Conservation (phyloP, 2,888 invertebrate species). For the Lagria hirta region DNA sequence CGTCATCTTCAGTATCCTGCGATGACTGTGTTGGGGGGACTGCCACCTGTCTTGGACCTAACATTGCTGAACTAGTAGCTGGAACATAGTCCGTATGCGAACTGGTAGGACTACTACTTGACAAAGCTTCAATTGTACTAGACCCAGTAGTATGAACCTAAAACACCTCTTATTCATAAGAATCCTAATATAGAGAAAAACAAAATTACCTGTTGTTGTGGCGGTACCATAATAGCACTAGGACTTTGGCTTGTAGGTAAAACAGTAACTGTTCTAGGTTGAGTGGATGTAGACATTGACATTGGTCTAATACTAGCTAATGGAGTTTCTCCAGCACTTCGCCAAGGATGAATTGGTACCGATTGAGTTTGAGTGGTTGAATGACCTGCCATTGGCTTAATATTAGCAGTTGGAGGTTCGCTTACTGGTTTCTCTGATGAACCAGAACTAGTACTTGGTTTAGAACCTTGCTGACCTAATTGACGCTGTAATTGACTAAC, state of each 20-base stretch:
- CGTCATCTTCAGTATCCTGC: conserved; percentile 60
- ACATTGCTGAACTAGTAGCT: conserved; percentile 71
- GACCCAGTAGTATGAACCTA: conserved; percentile 58
- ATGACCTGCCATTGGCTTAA: conserved; percentile 84
- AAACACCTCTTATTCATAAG: conserved; percentile 22
- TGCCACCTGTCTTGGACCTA: conserved; percentile 63
- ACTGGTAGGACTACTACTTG: conserved; percentile 69
- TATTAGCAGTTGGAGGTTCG: conserved; percentile 84
- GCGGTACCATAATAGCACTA: conserved; percentile 60
- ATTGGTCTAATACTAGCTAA: conserved; percentile 92
- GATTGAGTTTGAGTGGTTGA: conserved; percentile 55
- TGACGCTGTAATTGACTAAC: conserved; percentile 55
- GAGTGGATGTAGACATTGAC: too few species aligned
- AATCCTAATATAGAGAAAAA: too few species aligned
- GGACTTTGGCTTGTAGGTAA: conserved; percentile 71
- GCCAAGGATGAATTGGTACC: conserved; percentile 66
- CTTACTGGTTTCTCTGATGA: conserved; percentile 59
- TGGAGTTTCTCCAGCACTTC: conserved; percentile 76
- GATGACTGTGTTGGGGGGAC: conserved; percentile 65
- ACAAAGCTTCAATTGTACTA: conserved; percentile 56
- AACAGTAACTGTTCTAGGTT: conserved; percentile 65
- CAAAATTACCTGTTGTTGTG: conserved; percentile 58
- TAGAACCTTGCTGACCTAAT: conserved; percentile 65
- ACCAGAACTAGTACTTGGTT: conserved; percentile 69
- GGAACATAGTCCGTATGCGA: conserved; percentile 84